A percentile compares a stretch with the other conserved stretches of the same genome.
Evolutionary conservation across 2,888 invertebrate genomes (phyloP).

Genomic region (Lepidonotus clava): DNA sequence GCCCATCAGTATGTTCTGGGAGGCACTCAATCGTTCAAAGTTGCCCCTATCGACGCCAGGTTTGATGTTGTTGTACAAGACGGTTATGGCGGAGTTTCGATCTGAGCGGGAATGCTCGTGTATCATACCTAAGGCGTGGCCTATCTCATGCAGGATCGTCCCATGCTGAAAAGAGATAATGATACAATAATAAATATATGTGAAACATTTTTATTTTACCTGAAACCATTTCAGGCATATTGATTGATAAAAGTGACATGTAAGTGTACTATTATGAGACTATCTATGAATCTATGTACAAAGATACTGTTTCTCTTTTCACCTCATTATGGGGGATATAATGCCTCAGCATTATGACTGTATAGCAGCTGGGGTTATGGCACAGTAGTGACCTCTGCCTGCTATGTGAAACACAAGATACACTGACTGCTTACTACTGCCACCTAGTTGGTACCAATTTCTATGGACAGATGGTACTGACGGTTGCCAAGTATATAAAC

Average conservation of each 20-base stretch:
- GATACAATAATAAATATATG: neutral
- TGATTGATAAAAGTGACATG: neutral
- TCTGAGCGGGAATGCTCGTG: neutral
- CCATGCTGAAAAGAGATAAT: neutral
- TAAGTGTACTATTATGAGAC: neutral
- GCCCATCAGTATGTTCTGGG: neutral
- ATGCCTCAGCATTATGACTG: too few relatives aligned
- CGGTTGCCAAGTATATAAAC: too few relatives aligned
- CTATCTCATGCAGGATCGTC: neutral
- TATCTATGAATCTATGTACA: neutral
- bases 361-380: too few relatives aligned
- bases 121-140: neutral
- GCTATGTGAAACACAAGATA: too few relatives aligned
- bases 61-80: neutral
- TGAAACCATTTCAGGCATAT: neutral
- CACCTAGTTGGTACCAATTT: too few relatives aligned
- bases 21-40: neutral
- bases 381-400: too few relatives aligned
- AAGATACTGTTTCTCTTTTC: neutral
- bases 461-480: too few relatives aligned
- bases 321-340: too few relatives aligned
- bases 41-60: neutral
- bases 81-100: neutral
- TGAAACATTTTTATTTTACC: neutral
- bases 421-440: too few relatives aligned